These are phyloP conservation scores for Atractosteus spatula DNA, from an alignment of 2,113 vertebrate genomes.

Conservation along the genomic window DNA sequence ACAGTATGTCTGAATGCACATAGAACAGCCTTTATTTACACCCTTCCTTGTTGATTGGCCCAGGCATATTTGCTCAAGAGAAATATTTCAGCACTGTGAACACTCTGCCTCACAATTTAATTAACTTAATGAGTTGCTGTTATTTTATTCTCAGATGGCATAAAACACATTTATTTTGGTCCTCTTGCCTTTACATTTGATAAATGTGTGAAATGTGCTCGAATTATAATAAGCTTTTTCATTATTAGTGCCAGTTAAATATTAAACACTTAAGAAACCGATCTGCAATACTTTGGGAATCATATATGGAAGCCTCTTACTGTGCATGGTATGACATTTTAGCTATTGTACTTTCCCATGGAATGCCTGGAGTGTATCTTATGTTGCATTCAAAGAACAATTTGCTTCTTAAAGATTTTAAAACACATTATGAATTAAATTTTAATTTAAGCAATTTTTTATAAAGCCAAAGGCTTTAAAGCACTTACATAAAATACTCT, in stretches of 20 bases:
- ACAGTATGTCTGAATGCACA: too few species aligned
- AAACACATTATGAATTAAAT: too few species aligned
- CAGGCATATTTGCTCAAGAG: neutral
- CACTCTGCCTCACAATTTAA: neutral
- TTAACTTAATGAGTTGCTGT: neutral
- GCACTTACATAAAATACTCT: too few species aligned
- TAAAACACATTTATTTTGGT: neutral
- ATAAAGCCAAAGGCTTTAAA: too few species aligned
- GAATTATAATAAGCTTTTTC: neutral
- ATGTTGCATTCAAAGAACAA: too few species aligned
- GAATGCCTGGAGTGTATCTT: too few species aligned
- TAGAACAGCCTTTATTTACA: neutral
- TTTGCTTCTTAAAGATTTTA: too few species aligned
- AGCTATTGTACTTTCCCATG: neutral
- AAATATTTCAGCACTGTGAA: neutral
- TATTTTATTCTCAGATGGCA: neutral
- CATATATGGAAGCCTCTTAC: neutral
- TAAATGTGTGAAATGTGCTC: neutral
- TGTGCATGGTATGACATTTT: neutral
- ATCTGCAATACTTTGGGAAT: neutral
- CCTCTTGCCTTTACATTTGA: neutral
- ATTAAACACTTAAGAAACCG: neutral
- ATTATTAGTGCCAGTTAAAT: neutral
- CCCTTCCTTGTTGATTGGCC: neutral
- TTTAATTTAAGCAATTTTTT: too few species aligned